Evolutionary conservation across 2,797 vertebrate genomes (phyloP), one percentile per base, ranked within the genome.

Genomic region (Corythornis leucogaster): DNA sequence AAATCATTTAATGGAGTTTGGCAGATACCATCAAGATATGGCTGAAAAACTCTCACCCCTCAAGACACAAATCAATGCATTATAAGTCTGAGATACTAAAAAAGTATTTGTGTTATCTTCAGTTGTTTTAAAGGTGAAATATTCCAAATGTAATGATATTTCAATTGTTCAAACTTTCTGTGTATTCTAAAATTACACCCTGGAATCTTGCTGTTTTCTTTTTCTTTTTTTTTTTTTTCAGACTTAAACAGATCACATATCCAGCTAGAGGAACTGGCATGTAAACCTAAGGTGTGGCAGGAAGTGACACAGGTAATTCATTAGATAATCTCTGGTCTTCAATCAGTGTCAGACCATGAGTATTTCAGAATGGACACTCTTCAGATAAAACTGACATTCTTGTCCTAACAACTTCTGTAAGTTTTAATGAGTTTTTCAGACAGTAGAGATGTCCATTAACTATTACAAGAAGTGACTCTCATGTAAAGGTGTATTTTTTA

Each of bases 1-100:
- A 92, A 91, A 91, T 92, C 25, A 86, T 83, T 88, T 90, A 92
- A 84, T 62, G 85, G 77, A 79, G 17, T 90, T 66, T 89, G 73
- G 62, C 76, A 87, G 62, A 85, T 46, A 86, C 16, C 57, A 90
- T 66, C 64, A 95, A 51, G 62, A 89, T 92, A 80, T 30, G 19
- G 28, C 77, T 53, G 2, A 45, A 78, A 71, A 89, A 19, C 14
- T 16, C 12, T 74, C 42, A 43, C 25, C 24, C 20, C n/a, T 35
- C 40, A 76, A 80, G 68, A 80, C 17, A 62, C 38, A 90, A 62
- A 91, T 63, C 57, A 69, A 54, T 67, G 21, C 15, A n/a, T 25
- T 69, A 26, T 4, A n/a, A 91, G 15, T 25, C 38, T 58, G 30
- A 84, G 17, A 54, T 15, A 82, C 12, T 19, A 63, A 74, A 81